Base-by-base conservation (phyloP, 2,113 vertebrate species). In the Tragelaphus strepsiceros region DNA sequence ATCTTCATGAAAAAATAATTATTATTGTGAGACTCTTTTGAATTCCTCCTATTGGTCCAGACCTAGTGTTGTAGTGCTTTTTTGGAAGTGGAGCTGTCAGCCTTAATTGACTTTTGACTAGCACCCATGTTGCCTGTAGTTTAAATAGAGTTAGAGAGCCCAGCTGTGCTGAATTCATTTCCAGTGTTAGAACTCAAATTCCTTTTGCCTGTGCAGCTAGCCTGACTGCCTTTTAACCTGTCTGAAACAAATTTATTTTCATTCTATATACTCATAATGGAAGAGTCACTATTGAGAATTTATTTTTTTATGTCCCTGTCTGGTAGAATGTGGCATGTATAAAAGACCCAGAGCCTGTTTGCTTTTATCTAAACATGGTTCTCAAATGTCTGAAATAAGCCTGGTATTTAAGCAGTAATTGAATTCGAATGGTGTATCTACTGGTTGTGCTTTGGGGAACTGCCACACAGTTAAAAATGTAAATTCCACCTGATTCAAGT, bases 71-170 rank as follows among this genome's bases (percentile, higher is more conserved):
- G 17, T 6, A 24, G 14, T 13, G 22, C 16, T 64, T 43, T 85
- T 54, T 90, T 53, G 88, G 82, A 93, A 86, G 86, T 32, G 54
- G 91, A 88, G 13, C 43, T 83, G 28, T 90, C 11, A 4, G 30
- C 51, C 5, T 94, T 95, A 58, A 84, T 91, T 96, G 81, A 89
- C 88, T 94, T 97, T 89, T 94, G 86, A 86, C 92, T 74, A 71
- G 90, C 39, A 80, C 81, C 54, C 32, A 16, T 3, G 28, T 58
- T 96, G 88, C 54, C 61, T 92, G 28, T 59, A 30, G 28, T 91
- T 92, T 94, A 90, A 78, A 96, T 56, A 93, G 93, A 32, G 61
- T 77, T 82, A 89, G 77, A 94, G 89, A 93, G 81, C 67, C 58
- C 78, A 78, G 58, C 74, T 91, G 62, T 90, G 80, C 28, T 53